phyloP scores from a whole-genome alignment of 2,888 invertebrate genomes.

The Melinaea menophilus region DNA sequence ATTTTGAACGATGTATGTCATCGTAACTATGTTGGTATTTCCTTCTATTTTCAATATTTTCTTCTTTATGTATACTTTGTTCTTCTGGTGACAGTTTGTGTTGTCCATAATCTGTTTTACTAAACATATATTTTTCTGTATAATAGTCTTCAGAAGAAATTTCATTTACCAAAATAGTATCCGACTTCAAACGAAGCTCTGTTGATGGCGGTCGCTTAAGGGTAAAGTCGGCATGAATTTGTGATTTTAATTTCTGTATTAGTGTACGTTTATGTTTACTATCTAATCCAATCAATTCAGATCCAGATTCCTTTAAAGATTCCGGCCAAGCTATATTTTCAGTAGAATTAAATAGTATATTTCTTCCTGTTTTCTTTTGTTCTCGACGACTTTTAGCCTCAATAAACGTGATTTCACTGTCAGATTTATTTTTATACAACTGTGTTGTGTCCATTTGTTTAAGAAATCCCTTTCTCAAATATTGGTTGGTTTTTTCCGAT shows the following conservation, averaged over 20 bases:
- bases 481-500: constrained; percentile 11
- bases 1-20: neutral
- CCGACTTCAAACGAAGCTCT: neutral
- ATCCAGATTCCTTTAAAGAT: neutral
- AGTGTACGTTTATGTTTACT: neutral
- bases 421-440: constrained; percentile 8
- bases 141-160: neutral
- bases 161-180: neutral
- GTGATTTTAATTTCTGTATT: neutral
- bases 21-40: neutral
- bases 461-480: constrained; percentile 16
- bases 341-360: neutral
- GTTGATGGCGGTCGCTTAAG: neutral
- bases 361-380: neutral
- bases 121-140: too few species aligned
- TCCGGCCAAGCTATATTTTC: neutral
- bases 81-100: neutral
- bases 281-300: neutral
- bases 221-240: neutral
- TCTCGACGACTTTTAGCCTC: neutral
- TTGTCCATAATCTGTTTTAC: too few species aligned
- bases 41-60: neutral
- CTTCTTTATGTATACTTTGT: neutral
- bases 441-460: neutral
- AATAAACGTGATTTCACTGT: constrained; percentile 11